Evolutionary conservation across 2,888 invertebrate species (phyloP), one percentile per base, ranked within the genome.

Genomic region (Caenorhabditis sp.): DNA sequence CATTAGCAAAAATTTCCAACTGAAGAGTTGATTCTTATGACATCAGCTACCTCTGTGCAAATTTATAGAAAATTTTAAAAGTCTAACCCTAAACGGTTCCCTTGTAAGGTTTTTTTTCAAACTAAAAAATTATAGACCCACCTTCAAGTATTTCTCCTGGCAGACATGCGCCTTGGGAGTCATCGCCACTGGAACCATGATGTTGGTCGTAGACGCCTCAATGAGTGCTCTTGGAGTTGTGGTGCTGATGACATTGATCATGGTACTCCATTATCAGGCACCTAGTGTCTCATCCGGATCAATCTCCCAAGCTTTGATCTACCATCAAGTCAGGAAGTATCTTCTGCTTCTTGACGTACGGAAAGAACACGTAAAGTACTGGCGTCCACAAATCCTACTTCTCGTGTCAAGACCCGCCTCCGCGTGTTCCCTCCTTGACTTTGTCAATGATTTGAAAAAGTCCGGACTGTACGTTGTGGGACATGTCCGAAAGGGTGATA

Each of bases 361-460:
- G 0, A 97, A 99, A 86, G 96, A 97, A 92, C 99, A 99, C 93
- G 98, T 99, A 1, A 90, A 91, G 84, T 99, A 97, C 93, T 99
- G 99, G 99, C 94, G 98, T 1, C 98, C 98, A 0, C 98, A 99
- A 94, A 95, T 99, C 93, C 93, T 99, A 70, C 93, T 99, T 1
- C 94, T 99, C 92, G 95, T 99, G 0, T 95, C 96, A 0, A 96
- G 96, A 77, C 98, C 98, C 0, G 94, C 97, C 11, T 95, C 96
- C 8, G 94, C 95, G 13, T 96, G 96, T 90, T 96, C 97, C 0
- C 94, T 98, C 53, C 97, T 99, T 44, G 96, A 97, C 93, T 99
- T 99, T 92, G 96, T 97, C 15, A 99, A 99, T 90, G 98, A 98
- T 91, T 94, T 99, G 92, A 99, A 99, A 92, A 99, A 99, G 92